These are phyloP conservation scores for Dorcus hopei DNA, from an alignment of 2,888 invertebrate species.

Conservation along the genomic window DNA sequence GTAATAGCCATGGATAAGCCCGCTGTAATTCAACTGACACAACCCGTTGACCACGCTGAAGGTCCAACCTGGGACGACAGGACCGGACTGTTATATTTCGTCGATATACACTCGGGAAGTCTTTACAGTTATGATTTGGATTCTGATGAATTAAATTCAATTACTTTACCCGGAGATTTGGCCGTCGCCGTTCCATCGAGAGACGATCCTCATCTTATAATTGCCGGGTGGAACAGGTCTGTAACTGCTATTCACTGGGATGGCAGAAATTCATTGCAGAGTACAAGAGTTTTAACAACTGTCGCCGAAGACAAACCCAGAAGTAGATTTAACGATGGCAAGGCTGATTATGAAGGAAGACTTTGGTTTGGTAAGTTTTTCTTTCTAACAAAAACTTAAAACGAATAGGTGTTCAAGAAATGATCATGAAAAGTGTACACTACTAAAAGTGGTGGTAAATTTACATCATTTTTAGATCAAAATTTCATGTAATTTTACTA, in stretches of 20 bases:
- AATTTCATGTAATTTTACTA: too few relatives aligned
- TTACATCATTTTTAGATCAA: too few relatives aligned
- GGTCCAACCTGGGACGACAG: conserved; percentile 53
- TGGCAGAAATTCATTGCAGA: conserved; percentile 32
- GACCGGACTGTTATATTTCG: conserved; percentile 49
- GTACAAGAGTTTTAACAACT: conserved; percentile 37
- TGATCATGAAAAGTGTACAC: too few relatives aligned
- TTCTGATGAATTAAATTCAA: conserved; percentile 31
- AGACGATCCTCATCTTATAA: conserved; percentile 43
- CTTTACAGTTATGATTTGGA: conserved; percentile 46
- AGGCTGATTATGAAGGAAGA: conserved; percentile 56
- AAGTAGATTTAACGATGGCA: conserved; percentile 60
- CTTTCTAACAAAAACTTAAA: too few relatives aligned
- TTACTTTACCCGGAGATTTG: conserved; percentile 37
- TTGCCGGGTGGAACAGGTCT: conserved; percentile 47
- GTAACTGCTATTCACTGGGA: conserved; percentile 54
- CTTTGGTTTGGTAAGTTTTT: conserved; percentile 54
- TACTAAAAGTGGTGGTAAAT: too few relatives aligned
- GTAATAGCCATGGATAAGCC: conserved; percentile 3
- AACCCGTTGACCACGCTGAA: conserved; percentile 46
- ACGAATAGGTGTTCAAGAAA: too few relatives aligned
- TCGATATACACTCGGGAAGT: conserved; percentile 48
- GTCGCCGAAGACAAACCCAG: conserved; percentile 50
- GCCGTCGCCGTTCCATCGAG: conserved; percentile 50
- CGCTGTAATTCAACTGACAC: conserved; percentile 25